A percentile compares a stretch with the other conserved stretches of the same genome.
Evolutionary conservation across 2,113 vertebrate species (phyloP).

Genomic region (Pluvianellus socialis): DNA sequence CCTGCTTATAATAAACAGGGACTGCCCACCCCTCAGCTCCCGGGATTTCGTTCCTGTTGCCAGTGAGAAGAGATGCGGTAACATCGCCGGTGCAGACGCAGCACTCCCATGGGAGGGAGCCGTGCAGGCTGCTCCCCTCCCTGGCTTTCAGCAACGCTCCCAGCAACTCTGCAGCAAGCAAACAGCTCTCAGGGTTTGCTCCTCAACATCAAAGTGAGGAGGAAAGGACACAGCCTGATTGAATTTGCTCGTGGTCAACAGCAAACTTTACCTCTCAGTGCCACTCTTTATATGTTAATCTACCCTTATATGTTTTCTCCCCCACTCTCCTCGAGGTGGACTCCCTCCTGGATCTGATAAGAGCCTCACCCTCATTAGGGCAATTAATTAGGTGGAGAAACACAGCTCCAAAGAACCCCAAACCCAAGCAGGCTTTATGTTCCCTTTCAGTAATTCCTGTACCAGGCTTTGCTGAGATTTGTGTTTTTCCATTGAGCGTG

Average conservation of each 20-base stretch:
- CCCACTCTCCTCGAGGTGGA: background rate
- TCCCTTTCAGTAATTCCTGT: background rate
- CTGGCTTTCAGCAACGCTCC: background rate
- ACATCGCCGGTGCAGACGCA: accelerated
- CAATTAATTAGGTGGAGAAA: constrained; percentile 10
- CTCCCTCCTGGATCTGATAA: background rate
- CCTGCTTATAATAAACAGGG: background rate
- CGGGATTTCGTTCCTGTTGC: background rate
- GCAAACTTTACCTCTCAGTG: background rate
- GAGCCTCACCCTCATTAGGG: background rate
- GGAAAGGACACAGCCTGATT: constrained; percentile 4
- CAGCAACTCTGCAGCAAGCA: background rate
- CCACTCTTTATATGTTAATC: background rate
- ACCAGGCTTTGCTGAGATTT: background rate
- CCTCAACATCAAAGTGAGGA: background rate
- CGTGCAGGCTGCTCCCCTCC: background rate
- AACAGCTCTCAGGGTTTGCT: background rate
- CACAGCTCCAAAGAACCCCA: background rate
- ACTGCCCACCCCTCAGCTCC: background rate
- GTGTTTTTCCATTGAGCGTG: background rate
- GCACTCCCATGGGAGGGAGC: background rate
- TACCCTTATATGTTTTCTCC: background rate
- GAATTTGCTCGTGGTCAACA: constrained; percentile 25
- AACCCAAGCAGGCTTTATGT: background rate
- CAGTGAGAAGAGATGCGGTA: background rate